Base-by-base conservation (phyloP, 2,797 vertebrate genomes). In the Lemur catta region DNA sequence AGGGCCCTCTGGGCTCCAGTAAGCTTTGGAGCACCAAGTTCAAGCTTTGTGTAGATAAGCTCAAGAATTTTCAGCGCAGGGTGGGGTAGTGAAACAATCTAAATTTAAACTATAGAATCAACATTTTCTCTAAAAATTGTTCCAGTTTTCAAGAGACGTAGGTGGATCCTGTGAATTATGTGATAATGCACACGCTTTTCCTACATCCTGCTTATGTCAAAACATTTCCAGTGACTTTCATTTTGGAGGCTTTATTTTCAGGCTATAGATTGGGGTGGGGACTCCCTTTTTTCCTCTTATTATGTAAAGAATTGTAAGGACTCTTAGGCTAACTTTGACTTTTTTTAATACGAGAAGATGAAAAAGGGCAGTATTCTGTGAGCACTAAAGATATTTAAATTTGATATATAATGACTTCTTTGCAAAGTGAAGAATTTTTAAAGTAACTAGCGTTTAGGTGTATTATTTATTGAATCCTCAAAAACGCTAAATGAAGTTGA, bases 61-160 rank as follows among this genome's bases (percentile, higher is more conserved):
- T 22, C 50, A 14, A 12, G 84, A 41, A 3, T 93, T 92, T 93
- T 35, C 59, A 84, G 41, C 7, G 3, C 28, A 57, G 75, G 74
- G 24, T 35, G 30, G 76, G 89, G 30, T 93, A 89, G 43, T 72
- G 52, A 92, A 87, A 81, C 12, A 4, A 65, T 91, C 97, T 97
- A 97, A 97, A 96, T 97, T 96, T 97, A 97, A 97, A 96, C 93
- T 96, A 89, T 94, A 88, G 92, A 96, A 85, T 93, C 97, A 93
- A 96, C 95, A 30, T 95, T 95, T 97, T 96, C 89, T 97, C 50
- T 81, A 84, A 97, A 97, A 97, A 89, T 71, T 63, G 85, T 96
- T 97, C 82, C 82, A 81, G 85, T 96, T 96, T 95, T 93, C 41
- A 26, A 76, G 95, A 96, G 85, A 91, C 35, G 96, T 96, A 81